Conservation (phyloP, 2,113 vertebrate species). For the Tauraco erythrolophus region DNA sequence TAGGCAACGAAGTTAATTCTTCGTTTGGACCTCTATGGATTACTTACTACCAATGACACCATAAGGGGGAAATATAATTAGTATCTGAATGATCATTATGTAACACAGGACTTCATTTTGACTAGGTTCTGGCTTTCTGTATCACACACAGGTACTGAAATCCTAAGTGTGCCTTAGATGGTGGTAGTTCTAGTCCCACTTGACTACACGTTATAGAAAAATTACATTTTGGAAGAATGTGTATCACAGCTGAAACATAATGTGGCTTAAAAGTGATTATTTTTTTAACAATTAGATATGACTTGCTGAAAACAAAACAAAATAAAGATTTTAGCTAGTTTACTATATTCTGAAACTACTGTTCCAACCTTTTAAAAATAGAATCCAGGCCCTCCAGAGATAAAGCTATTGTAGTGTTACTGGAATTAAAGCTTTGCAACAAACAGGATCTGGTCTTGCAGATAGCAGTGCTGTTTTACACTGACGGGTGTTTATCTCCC, state of each 20-base stretch:
- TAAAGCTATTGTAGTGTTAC: not conserved
- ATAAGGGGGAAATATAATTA: not conserved
- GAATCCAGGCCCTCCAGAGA: not conserved
- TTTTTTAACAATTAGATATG: not conserved
- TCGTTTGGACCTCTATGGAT: slow-evolving; percentile 5
- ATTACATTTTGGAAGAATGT: not conserved
- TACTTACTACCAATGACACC: not conserved
- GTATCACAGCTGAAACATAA: not conserved
- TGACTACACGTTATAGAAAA: not conserved
- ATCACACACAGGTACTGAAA: not conserved
- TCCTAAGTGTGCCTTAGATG: not conserved
- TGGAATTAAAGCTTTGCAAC: not conserved
- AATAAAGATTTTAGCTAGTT: not conserved
- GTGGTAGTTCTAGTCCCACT: not conserved
- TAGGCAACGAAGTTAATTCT: slow-evolving; percentile 12
- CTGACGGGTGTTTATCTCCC: not conserved
- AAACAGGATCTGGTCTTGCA: not conserved
- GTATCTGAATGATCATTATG: not conserved
- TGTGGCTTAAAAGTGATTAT: not conserved
- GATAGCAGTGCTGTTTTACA: not conserved
- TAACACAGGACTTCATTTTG: not conserved
- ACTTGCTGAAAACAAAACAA: not conserved
- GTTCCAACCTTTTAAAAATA: not conserved
- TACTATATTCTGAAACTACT: not conserved
- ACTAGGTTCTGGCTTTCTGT: not conserved